Evolutionary conservation across 2,113 vertebrate genomes (phyloP).

Genomic region (Pelvicachromis taeniatus): DNA sequence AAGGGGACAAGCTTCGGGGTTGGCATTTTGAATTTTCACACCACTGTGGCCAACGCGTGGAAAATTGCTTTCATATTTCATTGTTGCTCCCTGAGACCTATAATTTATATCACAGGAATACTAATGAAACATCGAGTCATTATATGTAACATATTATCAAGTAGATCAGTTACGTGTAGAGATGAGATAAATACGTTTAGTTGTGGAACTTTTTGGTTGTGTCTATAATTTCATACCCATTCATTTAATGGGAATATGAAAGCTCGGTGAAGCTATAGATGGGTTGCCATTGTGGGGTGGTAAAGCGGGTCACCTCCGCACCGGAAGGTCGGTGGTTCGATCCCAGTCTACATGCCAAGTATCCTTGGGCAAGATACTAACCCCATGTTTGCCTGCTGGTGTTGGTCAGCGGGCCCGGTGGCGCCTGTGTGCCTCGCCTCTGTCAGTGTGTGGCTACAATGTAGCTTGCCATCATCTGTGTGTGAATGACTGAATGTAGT

Average conservation of each 20-base stretch:
- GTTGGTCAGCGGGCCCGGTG: too few relatives aligned
- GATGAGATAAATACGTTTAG: background rate
- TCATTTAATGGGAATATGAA: background rate
- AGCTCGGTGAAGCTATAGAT: background rate
- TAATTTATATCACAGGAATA: background rate
- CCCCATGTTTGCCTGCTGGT: too few relatives aligned
- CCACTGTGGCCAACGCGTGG: background rate
- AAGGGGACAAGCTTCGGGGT: background rate
- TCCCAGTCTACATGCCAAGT: too few relatives aligned
- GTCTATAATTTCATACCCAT: background rate
- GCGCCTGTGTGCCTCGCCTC: too few relatives aligned
- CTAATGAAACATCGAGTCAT: background rate
- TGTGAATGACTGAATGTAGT: too few relatives aligned
- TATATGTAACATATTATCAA: background rate
- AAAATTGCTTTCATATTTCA: background rate
- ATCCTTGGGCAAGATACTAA: too few relatives aligned
- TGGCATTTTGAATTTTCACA: background rate
- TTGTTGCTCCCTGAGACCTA: background rate
- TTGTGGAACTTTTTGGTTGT: background rate
- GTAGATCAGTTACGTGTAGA: background rate
- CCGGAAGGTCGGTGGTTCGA: too few relatives aligned
- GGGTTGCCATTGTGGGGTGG: too few relatives aligned
- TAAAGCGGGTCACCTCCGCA: too few relatives aligned
- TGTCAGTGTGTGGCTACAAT: too few relatives aligned
- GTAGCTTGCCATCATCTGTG: too few relatives aligned